Percentiles rank a stretch among this genome's conserved stretches.
Conservation (phyloP, 37 sponge, comb jelly and placozoan genomes). For the Aplysina aerophoba region DNA sequence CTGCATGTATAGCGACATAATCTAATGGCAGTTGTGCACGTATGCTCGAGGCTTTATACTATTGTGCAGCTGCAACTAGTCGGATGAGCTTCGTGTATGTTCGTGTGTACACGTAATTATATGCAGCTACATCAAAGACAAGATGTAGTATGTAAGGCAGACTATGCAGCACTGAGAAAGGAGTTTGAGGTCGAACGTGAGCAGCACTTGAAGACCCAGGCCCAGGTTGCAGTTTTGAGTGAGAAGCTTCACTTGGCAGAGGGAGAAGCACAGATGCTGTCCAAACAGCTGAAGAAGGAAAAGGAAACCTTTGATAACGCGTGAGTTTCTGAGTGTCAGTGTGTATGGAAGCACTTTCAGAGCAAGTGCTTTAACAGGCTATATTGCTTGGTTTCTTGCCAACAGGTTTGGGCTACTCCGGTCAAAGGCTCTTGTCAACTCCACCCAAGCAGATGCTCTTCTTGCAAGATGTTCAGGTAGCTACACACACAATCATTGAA, state of each 20-base stretch:
- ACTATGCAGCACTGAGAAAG: background rate
- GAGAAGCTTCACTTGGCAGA: conserved; percentile 52
- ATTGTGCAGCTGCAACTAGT: no score
- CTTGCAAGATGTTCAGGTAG: conserved; percentile 71
- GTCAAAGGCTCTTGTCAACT: conserved; percentile 58
- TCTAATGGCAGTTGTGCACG: no score
- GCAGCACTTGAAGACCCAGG: conserved; percentile 54
- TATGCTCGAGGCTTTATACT: no score
- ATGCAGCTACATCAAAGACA: conserved; percentile 19
- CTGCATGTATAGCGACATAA: background rate
- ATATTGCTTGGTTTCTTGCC: no score
- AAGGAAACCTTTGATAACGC: conserved; percentile 82
- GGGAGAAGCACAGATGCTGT: conserved; percentile 50
- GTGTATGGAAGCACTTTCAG: background rate
- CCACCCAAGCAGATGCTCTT: conserved; percentile 56
- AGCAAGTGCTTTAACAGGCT: no score
- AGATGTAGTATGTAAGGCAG: background rate
- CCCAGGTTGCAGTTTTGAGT: conserved; percentile 16
- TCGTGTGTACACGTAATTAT: no score
- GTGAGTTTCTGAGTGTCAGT: conserved; percentile 36
- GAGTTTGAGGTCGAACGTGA: conserved; percentile 50
- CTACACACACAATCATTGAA: background rate
- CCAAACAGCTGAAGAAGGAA: conserved; percentile 70
- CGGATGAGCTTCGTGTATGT: no score
- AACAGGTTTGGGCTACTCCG: conserved; percentile 73